Base-by-base conservation (phyloP, 1,140 invertebrate species). In the Drosophila dunni region DNA sequence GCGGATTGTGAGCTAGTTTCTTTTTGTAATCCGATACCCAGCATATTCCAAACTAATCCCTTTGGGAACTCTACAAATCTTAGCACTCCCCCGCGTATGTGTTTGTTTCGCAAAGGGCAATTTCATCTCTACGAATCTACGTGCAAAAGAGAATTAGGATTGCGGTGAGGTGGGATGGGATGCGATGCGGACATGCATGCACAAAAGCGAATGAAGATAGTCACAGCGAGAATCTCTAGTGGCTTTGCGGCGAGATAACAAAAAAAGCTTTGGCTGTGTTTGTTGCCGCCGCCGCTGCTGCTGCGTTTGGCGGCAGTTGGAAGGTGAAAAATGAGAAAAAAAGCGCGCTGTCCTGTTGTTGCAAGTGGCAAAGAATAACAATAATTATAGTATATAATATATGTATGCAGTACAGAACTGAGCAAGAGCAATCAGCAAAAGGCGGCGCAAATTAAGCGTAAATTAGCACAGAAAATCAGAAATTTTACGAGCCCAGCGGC, bases 391-490 rank as follows among this genome's bases (percentile, higher is more conserved):
- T 33, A 53, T 34, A 63, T 42, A 51, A 63, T 29, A 29, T 29
- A 29, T 29, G 24, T 29, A 29, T 29, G 24, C 24, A 45, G 17
- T 40, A 9, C 36, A 56, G 42, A 38, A 54, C 24, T 33, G 15
- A 63, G 34, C 33, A 36, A 73, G 29, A 33, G 46, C 56, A 67
- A 67, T 58, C 48, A 73, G 70, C 70, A 67, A 73, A 74, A 74
- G 66, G 68, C 67, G 68, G 60, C 73, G 68, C 68, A 75, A 71
- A 75, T 75, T 75, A 77, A 77, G 74, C 73, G 66, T 80, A 86
- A 86, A 79, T 81, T 86, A 86, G 75, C 82, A 82, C 75, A 70
- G 53, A 81, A 75, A 78, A 74, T 70, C 44, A 57, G 70, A 75
- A 78, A 78, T 54, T 70, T 63, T 50, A 71, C 36, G 67, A 71